Percentiles rank a stretch among this genome's conserved stretches.
Evolutionary conservation across 2,888 invertebrate genomes (phyloP).

Genomic region (Beris morrisii): DNA sequence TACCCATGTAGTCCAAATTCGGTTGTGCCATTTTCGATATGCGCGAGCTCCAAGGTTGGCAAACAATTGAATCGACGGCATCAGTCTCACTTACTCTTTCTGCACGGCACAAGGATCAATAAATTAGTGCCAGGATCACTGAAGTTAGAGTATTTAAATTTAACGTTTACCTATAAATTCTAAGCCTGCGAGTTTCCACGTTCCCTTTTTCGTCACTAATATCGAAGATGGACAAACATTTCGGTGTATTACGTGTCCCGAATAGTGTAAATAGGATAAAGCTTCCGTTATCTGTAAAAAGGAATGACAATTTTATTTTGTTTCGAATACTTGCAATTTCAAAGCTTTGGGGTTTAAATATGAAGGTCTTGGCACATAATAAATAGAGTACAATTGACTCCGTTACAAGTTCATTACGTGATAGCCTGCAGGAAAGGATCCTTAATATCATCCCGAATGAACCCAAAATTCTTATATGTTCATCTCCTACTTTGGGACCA

Average conservation of each 20-base stretch:
- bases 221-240: constrained; percentile 94
- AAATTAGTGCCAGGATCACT: not conserved
- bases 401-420: no score
- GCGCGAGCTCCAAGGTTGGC: constrained; percentile 88
- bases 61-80: constrained; percentile 71
- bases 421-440: no score
- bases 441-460: no score
- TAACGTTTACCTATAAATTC: constrained; percentile 80
- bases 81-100: constrained; percentile 72
- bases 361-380: no score
- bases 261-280: constrained; percentile 87
- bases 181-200: constrained; percentile 95
- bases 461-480: no score
- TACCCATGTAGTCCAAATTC: constrained; percentile 88
- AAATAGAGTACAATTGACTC: no score
- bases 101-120: constrained; percentile 49
- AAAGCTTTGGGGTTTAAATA: no score
- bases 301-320: not conserved
- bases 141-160: not conserved
- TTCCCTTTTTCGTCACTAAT: constrained; percentile 87
- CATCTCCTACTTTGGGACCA: no score
- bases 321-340: not conserved
- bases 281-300: constrained; percentile 87
- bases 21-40: constrained; percentile 92
- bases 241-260: constrained; percentile 84